Evolutionary conservation across 2,113 vertebrate species (phyloP), one percentile per base, ranked within the genome.

Genomic region (Lagenorhynchus albirostris): DNA sequence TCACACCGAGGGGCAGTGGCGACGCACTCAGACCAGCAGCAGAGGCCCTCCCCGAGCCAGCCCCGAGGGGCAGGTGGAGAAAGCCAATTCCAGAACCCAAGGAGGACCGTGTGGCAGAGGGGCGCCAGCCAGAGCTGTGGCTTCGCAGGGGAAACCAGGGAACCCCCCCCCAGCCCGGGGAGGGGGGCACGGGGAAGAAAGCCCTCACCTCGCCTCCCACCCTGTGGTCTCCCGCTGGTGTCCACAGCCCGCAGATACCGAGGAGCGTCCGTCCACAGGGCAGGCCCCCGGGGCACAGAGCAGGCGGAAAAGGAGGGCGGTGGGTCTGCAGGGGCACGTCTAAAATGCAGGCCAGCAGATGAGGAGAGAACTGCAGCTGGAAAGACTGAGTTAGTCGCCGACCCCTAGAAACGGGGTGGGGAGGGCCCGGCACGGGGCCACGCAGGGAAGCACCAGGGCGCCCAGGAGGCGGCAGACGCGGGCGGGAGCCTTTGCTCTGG

Each of bases 1-100:
- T 47, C 41, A 62, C 10, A 2, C n/a, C 6, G 6, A n/a, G 31
- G 18, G 44, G 17, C 1, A 0, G 13, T 25, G 29, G 9, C 6
- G 23, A 55, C 21, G 41, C 63, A 3, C 70, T 50, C 7, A 2
- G 50, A 31, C 8, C 71, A 21, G 47, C 4, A 21, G 5, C n/a
- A 4, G 60, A 60, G 79, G 50, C 77, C 67, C 25, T 38, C n/a
- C 23, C 67, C 31, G 18, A 4, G 12, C 55, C 18, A 23, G 6
- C 6, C 38, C 47, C 2, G 50, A 33, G 14, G 14, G 4, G 29
- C 47, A 50, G 50, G 50, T n/a, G 15, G 50, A 21, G 47, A 89
- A 84, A 60, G n/a, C 18, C 4, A 47, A 33, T 29, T 36, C 77
- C 38, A 74, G 38, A 50, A 36, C 9, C 41, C 95, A 62, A 68